Evolutionary conservation across 2,113 vertebrate genomes (phyloP).

Genomic region (Aythya baeri): DNA sequence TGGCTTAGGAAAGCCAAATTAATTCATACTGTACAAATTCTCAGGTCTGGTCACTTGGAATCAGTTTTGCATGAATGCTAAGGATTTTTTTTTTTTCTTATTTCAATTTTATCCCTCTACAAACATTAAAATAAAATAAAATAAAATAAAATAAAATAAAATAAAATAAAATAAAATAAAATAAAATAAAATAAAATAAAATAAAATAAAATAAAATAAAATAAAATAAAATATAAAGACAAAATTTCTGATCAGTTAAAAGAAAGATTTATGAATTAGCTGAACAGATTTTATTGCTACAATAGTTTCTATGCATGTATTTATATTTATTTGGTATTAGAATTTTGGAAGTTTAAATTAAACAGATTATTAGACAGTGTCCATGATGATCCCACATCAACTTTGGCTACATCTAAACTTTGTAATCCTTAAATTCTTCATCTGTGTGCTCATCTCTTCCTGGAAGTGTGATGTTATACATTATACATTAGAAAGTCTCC

Average conservation of each 20-base stretch:
- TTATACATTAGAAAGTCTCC: background rate
- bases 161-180: too few relatives aligned
- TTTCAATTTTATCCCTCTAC: background rate
- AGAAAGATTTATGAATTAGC: background rate
- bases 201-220: too few relatives aligned
- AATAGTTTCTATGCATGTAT: background rate
- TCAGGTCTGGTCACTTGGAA: background rate
- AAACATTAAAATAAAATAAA: too few relatives aligned
- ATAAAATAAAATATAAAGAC: too few relatives aligned
- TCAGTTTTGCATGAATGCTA: background rate
- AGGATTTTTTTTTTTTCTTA: background rate
- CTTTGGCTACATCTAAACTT: background rate
- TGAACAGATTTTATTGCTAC: background rate
- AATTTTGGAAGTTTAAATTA: background rate
- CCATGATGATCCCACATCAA: background rate
- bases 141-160: too few relatives aligned
- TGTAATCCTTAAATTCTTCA: background rate
- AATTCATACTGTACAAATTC: background rate
- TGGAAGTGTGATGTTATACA: background rate
- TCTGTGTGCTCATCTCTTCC: background rate
- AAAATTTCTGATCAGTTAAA: background rate
- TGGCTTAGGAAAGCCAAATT: background rate
- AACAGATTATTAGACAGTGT: background rate
- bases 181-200: too few relatives aligned
- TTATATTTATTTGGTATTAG: background rate